Percentiles rank a stretch among this genome's conserved stretches.
Conservation (phyloP, 1,140 invertebrate genomes). For the Phenacoccus solenopsis region DNA sequence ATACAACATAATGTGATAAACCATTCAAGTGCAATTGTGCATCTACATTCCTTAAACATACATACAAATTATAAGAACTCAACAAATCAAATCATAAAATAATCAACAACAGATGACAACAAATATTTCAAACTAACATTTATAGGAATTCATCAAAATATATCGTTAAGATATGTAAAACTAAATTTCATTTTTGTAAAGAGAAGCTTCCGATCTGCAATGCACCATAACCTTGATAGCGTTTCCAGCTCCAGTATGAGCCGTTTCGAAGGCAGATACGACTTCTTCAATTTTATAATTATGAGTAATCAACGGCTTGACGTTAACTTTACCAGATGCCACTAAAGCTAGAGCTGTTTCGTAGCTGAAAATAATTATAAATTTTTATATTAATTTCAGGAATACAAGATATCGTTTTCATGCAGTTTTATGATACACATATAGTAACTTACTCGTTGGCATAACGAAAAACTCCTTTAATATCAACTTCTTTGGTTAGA, state of each 20-base stretch:
- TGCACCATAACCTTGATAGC: constrained; percentile 91
- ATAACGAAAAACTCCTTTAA: constrained; percentile 83
- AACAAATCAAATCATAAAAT: not conserved
- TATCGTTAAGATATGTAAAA: no score
- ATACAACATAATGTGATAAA: no score
- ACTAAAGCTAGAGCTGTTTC: constrained; percentile 71
- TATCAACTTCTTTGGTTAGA: constrained; percentile 71
- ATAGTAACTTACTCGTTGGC: constrained; percentile 60
- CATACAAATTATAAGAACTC: no score
- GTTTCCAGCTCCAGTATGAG: constrained; percentile 50
- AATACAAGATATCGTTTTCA: not conserved
- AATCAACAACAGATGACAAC: not conserved
- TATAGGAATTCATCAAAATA: not conserved
- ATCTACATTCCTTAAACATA: not conserved
- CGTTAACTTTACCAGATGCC: constrained; percentile 65
- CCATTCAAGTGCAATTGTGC: no score
- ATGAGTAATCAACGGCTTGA: constrained; percentile 83
- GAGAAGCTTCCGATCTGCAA: not conserved
- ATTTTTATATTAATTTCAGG: constrained; percentile 20
- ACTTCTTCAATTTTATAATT: constrained; percentile 75
- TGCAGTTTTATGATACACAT: not conserved
- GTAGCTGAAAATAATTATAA: constrained; percentile 54
- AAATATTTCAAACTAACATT: not conserved
- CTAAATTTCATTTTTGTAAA: not conserved
- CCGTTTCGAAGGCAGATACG: constrained; percentile 71